Conservation (phyloP, 2,113 vertebrate genomes). For the Platysternon megacephalum region DNA sequence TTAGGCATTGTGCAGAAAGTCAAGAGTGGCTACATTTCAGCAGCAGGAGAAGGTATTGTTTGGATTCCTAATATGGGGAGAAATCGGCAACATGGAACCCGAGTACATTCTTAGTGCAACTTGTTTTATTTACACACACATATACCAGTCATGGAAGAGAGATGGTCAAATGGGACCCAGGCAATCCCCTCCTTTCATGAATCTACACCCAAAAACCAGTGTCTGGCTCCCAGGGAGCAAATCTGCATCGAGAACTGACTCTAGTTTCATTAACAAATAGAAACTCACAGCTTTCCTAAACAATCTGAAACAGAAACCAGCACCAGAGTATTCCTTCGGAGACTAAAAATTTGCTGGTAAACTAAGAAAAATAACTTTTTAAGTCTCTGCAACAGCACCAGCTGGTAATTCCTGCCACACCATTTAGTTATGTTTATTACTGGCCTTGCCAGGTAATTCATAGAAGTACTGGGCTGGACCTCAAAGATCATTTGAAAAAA, state of each 20-base stretch:
- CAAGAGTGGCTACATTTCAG: not conserved
- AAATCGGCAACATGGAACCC: not conserved
- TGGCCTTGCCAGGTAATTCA: not conserved
- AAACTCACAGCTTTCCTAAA: not conserved
- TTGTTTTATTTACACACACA: not conserved
- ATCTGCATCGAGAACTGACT: not conserved
- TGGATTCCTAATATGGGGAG: not conserved
- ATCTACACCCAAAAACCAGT: not conserved
- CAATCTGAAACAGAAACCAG: not conserved
- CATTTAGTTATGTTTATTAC: not conserved
- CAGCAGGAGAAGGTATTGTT: not conserved
- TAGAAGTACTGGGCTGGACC: not conserved
- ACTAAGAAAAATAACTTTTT: not conserved
- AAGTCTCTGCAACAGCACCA: not conserved
- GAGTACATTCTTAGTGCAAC: not conserved
- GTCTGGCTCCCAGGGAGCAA: not conserved
- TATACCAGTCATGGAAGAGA: not conserved
- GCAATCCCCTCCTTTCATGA: not conserved
- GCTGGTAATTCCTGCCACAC: not conserved
- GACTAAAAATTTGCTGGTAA: not conserved
- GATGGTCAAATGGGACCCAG: not conserved
- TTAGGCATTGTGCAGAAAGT: not conserved
- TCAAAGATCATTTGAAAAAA: not conserved
- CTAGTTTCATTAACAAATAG: not conserved
- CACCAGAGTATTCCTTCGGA: not conserved